These are phyloP conservation scores for Apteryx mantelli DNA, from an alignment of 2,113 vertebrate genomes.

Conservation along the genomic window DNA sequence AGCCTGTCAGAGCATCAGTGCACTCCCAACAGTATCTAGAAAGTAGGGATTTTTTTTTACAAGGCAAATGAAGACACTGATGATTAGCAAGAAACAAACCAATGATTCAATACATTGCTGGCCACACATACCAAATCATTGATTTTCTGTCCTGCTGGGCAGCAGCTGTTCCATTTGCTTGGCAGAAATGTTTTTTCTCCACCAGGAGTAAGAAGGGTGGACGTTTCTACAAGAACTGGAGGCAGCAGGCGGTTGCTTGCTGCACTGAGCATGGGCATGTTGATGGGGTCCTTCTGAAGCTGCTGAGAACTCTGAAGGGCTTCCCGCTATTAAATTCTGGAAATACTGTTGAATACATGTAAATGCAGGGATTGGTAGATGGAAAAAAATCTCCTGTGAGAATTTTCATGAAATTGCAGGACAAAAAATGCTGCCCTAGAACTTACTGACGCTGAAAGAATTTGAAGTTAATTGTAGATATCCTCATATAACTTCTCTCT, in stretches of 20 bases:
- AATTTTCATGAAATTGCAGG: background rate
- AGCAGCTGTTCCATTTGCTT: slow-evolving; percentile 63
- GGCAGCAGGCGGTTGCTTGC: background rate
- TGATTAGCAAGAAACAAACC: slow-evolving; percentile 70
- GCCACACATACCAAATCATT: slow-evolving; percentile 54
- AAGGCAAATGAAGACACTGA: slow-evolving; percentile 66
- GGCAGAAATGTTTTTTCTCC: background rate
- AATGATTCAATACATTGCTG: slow-evolving; percentile 50
- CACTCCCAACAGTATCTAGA: slow-evolving; percentile 32
- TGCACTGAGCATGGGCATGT: background rate
- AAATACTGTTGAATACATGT: background rate
- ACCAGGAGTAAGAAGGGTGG: background rate
- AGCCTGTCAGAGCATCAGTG: slow-evolving; percentile 59
- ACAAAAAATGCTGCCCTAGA: slow-evolving; percentile 16
- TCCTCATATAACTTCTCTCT: background rate
- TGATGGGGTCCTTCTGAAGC: background rate
- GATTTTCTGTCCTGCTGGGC: slow-evolving; percentile 61
- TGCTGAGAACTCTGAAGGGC: background rate
- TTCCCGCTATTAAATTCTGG: background rate
- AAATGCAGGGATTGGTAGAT: background rate
- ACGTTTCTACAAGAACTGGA: background rate
- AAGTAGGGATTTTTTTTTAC: slow-evolving; percentile 48
- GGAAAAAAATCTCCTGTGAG: background rate
- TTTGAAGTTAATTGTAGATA: slow-evolving; percentile 41
- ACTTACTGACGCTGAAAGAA: slow-evolving; percentile 43